Evolutionary conservation across 2,797 vertebrate genomes (phyloP).

Genomic region (Artibeus jamaicensis): DNA sequence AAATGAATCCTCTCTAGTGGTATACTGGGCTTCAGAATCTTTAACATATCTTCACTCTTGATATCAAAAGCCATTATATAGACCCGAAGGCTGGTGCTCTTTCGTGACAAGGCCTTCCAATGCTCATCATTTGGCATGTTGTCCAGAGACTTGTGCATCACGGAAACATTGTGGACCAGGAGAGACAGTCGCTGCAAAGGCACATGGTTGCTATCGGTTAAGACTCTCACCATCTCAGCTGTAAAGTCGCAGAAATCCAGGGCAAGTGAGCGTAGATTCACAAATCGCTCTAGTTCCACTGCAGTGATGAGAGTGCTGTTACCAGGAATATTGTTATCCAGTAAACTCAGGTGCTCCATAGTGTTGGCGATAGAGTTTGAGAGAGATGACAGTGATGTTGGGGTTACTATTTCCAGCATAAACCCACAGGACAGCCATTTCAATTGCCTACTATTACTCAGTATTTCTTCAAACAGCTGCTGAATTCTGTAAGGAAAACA

Average conservation of each 20-base stretch:
- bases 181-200: slow-evolving; percentile 97
- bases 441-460: slow-evolving; percentile 95
- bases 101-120: slow-evolving; percentile 94
- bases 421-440: slow-evolving; percentile 97
- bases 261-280: slow-evolving; percentile 92
- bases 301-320: slow-evolving; percentile 90
- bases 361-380: slow-evolving; percentile 93
- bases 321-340: slow-evolving; percentile 93
- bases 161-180: slow-evolving; percentile 92
- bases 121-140: slow-evolving; percentile 94
- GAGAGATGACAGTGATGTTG: slow-evolving; percentile 92
- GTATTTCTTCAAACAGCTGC: slow-evolving; percentile 94
- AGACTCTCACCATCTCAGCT: slow-evolving; percentile 93
- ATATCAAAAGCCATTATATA: slow-evolving; percentile 98
- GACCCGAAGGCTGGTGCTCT: slow-evolving; percentile 94
- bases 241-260: slow-evolving; percentile 98
- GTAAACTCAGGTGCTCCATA: slow-evolving; percentile 95
- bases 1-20: slow-evolving; percentile 98
- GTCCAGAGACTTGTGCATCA: slow-evolving; percentile 93
- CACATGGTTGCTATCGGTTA: slow-evolving; percentile 90
- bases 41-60: slow-evolving; percentile 93
- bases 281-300: slow-evolving; percentile 92
- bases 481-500: slow-evolving; percentile 91
- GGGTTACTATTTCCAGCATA: slow-evolving; percentile 95
- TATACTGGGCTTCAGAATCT: slow-evolving; percentile 96